Evolutionary conservation across 2,888 invertebrate genomes (phyloP), one percentile per base, ranked within the genome.

Genomic region (Dolichomitus sp.): DNA sequence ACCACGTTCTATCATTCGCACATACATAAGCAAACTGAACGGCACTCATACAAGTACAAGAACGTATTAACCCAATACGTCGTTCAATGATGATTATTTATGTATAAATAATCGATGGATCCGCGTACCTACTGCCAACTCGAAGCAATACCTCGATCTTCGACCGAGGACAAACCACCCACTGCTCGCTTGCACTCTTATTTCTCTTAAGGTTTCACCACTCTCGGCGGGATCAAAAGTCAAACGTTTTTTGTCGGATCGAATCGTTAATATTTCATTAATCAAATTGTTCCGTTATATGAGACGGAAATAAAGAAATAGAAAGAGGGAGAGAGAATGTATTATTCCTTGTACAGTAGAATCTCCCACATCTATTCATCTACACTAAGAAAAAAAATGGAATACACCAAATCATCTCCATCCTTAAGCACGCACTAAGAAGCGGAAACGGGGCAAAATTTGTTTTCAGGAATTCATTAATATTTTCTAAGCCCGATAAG

Each of bases 221-320:
- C 23, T 63, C 63, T 17, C 42, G 12, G 40, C 11, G 19, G 17
- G 40, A 19, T 63, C 40, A 11, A 63, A 17, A 40, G 40, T 63
- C 37, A 40, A 42, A 63, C 37, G 48, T 19, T 57, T 72, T 59
- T 45, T 17, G 30, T 59, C 33, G 11, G 50, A 72, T 72, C 17
- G 33, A 7, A 42, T 59, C 45, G 59, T 72, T 48, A 19, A 72
- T 59, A 30, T 48, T 59, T 59, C 72, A 59, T 73, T 57, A 77
- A 81, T 81, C 77, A 73, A 81, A 77, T 74, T 63, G 59, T 73
- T 74, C 40, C 19, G 63, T 12, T 40, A 23, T 7, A 37, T 11
- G 61, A 19, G 40, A 30, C 27, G 27, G 5, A 57, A 12, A 14
- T 7, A 59, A 12, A 59, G n/a, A 59, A 6, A 61, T 9, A 37